Percentiles rank a stretch among this genome's conserved stretches.
These are phyloP conservation scores for Echinarachnius parma DNA, from an alignment of 53 echinoderm and acorn worm species.

Conservation along the genomic window DNA sequence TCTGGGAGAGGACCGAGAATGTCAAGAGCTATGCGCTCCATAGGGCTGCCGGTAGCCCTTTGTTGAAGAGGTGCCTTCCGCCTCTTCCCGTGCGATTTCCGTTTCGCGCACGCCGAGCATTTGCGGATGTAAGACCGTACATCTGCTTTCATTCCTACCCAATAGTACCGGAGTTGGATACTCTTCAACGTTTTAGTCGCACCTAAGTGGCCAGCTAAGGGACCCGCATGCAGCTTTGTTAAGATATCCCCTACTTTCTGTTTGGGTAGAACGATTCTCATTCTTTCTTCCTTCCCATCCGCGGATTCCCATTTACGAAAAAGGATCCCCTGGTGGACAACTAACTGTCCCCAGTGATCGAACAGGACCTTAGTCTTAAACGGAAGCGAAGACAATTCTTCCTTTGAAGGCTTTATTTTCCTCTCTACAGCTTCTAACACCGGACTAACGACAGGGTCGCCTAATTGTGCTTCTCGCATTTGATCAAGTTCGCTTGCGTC, in stretches of 20 bases:
- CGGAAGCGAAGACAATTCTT: conserved; percentile 3
- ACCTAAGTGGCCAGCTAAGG: conserved; percentile 61
- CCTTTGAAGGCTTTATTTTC: conserved; percentile 27
- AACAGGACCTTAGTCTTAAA: conserved; percentile 35
- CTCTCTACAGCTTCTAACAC: conserved; percentile 31
- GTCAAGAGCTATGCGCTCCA: no score
- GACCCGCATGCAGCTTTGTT: conserved; percentile 43
- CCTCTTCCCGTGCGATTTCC: conserved; percentile 38
- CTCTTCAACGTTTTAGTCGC: conserved; percentile 46
- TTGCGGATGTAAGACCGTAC: conserved; percentile 27
- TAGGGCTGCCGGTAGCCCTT: no score
- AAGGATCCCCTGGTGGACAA: conserved; percentile 27
- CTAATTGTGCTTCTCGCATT: conserved; percentile 18
- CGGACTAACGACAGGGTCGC: conserved; percentile 18
- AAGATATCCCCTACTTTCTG: neutral
- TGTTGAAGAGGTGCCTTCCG: neutral
- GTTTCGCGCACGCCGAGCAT: conserved; percentile 41
- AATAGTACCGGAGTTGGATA: conserved; percentile 39
- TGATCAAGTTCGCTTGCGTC: neutral
- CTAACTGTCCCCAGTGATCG: conserved; percentile 50
- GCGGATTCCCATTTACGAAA: conserved; percentile 55
- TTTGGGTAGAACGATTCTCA: conserved; percentile 51
- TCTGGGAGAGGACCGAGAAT: no score
- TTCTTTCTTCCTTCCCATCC: conserved; percentile 15
- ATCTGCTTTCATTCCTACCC: conserved; percentile 53